phyloP scores from a whole-genome alignment of 2,888 invertebrate species.

The Calephelis perditalis region DNA sequence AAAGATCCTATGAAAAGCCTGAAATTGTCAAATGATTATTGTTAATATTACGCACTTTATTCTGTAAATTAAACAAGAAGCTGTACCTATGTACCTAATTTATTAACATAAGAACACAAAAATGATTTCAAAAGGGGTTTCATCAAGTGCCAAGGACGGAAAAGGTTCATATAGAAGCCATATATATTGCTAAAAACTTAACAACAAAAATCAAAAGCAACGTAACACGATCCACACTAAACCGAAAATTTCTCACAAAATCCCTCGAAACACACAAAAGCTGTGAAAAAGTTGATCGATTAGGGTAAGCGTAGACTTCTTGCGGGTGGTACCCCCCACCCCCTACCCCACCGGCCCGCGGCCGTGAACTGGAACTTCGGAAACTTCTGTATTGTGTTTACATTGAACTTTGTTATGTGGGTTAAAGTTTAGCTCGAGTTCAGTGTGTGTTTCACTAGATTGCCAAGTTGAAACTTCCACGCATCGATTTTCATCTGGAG shows the following conservation, averaged over 20 bases:
- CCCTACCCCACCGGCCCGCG: conserved; percentile 52
- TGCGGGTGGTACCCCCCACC: conserved; percentile 27
- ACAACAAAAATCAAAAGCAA: too few relatives aligned
- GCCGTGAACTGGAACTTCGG: conserved; percentile 74
- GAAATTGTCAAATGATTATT: too few relatives aligned
- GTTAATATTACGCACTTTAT: too few relatives aligned
- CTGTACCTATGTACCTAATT: too few relatives aligned
- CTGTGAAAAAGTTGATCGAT: conserved; percentile 13
- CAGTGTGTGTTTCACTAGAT: conserved; percentile 72
- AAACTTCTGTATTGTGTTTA: conserved; percentile 78
- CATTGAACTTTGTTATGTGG: conserved; percentile 79
- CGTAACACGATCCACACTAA: too few relatives aligned
- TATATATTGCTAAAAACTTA: too few relatives aligned
- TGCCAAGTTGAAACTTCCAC: conserved; percentile 67
- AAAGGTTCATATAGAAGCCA: too few relatives aligned
- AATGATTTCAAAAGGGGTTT: too few relatives aligned
- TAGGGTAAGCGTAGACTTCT: conserved; percentile 32
- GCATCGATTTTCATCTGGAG: conserved; percentile 74
- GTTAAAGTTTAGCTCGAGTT: conserved; percentile 78
- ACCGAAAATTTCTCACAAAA: neutral
- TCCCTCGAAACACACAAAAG: neutral
- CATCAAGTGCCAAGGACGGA: too few relatives aligned
- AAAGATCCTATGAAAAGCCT: too few relatives aligned
- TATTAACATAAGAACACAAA: too few relatives aligned
- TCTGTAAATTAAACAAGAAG: too few relatives aligned